These are phyloP conservation scores for Hemistola chrysoprasaria DNA, from an alignment of 2,888 invertebrate genomes.

Conservation along the genomic window DNA sequence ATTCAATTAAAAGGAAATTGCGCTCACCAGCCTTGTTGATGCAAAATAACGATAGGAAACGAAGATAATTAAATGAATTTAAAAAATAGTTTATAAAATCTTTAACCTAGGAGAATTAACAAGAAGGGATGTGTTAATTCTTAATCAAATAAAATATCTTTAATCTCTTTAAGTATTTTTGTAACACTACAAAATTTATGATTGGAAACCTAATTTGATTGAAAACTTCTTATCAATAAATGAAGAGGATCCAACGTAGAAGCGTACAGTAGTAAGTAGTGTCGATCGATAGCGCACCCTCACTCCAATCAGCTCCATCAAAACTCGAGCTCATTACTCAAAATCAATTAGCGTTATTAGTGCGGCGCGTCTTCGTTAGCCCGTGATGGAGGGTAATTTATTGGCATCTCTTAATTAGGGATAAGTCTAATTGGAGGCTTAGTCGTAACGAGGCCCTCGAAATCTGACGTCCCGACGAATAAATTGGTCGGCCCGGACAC, in stretches of 20 bases:
- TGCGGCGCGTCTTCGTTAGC: conserved; percentile 81
- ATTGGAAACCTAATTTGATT: no score
- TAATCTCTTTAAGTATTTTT: no score
- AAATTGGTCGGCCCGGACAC: conserved; percentile 71
- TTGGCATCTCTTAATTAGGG: conserved; percentile 84
- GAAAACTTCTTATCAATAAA: no score
- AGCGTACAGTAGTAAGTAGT: conserved; percentile 13
- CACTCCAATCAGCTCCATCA: conserved; percentile 75
- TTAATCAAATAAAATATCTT: no score
- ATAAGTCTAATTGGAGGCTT: conserved; percentile 84
- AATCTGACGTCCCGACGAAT: conserved; percentile 81
- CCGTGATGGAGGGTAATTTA: conserved; percentile 84
- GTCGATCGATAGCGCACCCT: conserved; percentile 61
- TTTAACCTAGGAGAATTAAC: no score
- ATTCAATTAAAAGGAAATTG: conserved; percentile 73
- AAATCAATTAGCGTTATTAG: conserved; percentile 83
- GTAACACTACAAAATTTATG: no score
- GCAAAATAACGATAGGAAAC: conserved; percentile 13
- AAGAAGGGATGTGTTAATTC: no score
- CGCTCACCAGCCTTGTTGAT: conserved; percentile 26
- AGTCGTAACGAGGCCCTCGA: conserved; percentile 83
- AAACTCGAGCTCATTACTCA: conserved; percentile 82
- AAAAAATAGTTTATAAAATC: no score
- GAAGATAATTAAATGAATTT: conserved; percentile 1
- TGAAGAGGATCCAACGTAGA: neutral